These are phyloP conservation scores for Menidia menidia DNA, from an alignment of 2,797 vertebrate genomes.

Conservation along the genomic window DNA sequence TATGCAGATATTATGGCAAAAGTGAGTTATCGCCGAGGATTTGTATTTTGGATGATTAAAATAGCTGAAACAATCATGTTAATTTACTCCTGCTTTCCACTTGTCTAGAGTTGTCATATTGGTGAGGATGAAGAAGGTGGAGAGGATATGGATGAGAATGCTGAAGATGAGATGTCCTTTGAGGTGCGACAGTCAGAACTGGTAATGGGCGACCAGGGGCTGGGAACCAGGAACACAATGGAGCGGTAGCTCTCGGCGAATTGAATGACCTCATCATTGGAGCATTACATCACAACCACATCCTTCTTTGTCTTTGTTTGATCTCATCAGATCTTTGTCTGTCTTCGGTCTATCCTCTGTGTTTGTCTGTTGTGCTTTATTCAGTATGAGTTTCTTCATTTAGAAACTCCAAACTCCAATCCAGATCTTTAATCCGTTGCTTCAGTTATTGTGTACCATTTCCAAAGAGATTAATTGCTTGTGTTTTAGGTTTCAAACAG, in stretches of 20 bases:
- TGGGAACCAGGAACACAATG: conserved; percentile 84
- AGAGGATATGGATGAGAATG: conserved; percentile 81
- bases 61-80: neutral
- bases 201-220: conserved; percentile 86
- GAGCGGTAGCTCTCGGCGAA: conserved; percentile 84
- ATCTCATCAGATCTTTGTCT: conserved; percentile 31
- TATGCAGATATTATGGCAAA: conserved; percentile 98
- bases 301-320: conserved; percentile 37
- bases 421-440: conserved; percentile 40
- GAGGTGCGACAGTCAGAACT: conserved; percentile 90
- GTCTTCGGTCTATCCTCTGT: conserved; percentile 42
- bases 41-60: conserved; percentile 1
- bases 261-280: conserved; percentile 81
- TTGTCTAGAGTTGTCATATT: conserved; percentile 90
- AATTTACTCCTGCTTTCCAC: conserved; percentile 1
- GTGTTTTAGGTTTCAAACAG: neutral
- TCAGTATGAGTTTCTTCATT: conserved; percentile 47
- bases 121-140: conserved; percentile 87
- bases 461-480: neutral
- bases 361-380: conserved; percentile 45
- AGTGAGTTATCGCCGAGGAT: conserved; percentile 74
- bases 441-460: neutral
- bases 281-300: conserved; percentile 64
- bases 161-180: conserved; percentile 89
- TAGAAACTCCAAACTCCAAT: conserved; percentile 59